Conservation (phyloP, 2,113 vertebrate genomes). For the Recurvirostra avosetta region DNA sequence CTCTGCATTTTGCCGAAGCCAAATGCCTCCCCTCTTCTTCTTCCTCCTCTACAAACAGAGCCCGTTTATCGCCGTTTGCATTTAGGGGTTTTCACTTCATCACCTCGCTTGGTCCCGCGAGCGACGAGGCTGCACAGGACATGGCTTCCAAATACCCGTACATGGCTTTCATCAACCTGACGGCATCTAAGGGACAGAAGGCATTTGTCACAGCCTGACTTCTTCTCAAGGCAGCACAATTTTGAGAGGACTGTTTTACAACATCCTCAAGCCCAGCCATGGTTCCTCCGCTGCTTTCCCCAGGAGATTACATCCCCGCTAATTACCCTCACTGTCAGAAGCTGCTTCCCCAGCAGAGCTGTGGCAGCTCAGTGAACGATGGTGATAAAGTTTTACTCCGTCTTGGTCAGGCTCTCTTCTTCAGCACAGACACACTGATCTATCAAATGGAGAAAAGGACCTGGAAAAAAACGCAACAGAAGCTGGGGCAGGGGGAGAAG, state of each 20-base stretch:
- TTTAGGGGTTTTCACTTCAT: not conserved
- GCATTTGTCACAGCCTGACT: rapidly evolving
- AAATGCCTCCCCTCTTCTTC: not conserved
- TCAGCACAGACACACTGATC: not conserved
- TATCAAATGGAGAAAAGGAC: not conserved
- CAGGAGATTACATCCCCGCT: not conserved
- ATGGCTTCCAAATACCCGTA: rapidly evolving
- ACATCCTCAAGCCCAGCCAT: not conserved
- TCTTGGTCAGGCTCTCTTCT: not conserved
- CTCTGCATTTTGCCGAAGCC: not conserved
- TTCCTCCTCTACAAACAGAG: not conserved
- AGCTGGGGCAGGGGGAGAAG: not conserved
- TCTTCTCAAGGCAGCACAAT: not conserved
- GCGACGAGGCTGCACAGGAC: not conserved
- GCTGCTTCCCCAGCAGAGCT: not conserved
- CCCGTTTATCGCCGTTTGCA: not conserved
- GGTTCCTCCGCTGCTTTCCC: rapidly evolving
- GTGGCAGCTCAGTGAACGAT: not conserved
- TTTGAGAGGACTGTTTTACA: not conserved
- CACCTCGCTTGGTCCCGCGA: rapidly evolving
- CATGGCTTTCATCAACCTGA: not conserved
- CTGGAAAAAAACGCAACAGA: too few species aligned
- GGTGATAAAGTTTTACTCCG: not conserved
- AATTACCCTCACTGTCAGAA: not conserved
- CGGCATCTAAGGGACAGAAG: not conserved